A percentile compares a stretch with the other conserved stretches of the same genome.
Evolutionary conservation across 2,113 vertebrate species (phyloP).

Genomic region (Hyla sarda): DNA sequence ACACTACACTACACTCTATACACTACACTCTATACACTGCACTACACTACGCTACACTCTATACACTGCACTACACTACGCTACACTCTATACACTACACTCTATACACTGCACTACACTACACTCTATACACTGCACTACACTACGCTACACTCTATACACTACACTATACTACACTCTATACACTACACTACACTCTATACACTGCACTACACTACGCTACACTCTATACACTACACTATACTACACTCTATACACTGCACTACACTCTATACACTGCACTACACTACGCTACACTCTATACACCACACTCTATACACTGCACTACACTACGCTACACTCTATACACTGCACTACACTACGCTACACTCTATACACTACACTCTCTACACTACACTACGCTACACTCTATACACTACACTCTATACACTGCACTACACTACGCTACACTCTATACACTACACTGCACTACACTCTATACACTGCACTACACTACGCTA

Average conservation of each 20-base stretch:
- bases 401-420: background rate
- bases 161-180: background rate
- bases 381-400: background rate
- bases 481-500: background rate
- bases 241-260: background rate
- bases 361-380: background rate
- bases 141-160: background rate
- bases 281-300: background rate
- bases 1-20: background rate
- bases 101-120: background rate
- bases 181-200: too few relatives aligned
- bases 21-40: background rate
- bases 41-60: background rate
- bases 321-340: background rate
- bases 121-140: background rate
- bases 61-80: background rate
- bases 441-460: background rate
- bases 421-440: background rate
- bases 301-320: background rate
- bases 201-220: background rate
- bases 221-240: background rate
- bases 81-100: background rate
- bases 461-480: background rate
- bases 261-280: background rate
- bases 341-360: background rate